A percentile compares a stretch with the other conserved stretches of the same genome.
Conservation (phyloP, 2,797 vertebrate species). For the Pangasius larnaudii region DNA sequence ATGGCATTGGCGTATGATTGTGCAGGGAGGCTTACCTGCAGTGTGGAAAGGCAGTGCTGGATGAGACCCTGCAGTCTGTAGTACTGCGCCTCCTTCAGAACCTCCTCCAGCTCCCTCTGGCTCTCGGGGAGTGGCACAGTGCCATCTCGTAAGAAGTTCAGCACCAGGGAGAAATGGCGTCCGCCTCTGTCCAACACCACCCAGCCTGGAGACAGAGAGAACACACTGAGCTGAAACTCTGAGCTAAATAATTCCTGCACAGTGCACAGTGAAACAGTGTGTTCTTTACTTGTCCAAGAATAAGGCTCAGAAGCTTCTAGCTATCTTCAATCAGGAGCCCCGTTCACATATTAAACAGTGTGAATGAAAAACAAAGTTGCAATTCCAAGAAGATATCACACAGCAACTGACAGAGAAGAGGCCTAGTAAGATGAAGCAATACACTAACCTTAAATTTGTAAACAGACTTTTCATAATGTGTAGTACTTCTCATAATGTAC, state of each 20-base stretch:
- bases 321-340: background rate
- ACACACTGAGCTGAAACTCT: background rate
- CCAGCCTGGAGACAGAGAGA: slow-evolving; percentile 76
- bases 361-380: background rate
- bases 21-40: slow-evolving; percentile 75
- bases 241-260: background rate
- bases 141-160: slow-evolving; percentile 90
- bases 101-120: slow-evolving; percentile 82
- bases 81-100: slow-evolving; percentile 86
- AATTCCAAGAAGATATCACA: background rate
- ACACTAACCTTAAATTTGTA: background rate
- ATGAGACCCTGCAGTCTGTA: slow-evolving; percentile 85
- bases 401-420: background rate
- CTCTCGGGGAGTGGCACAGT: slow-evolving; percentile 86
- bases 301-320: background rate
- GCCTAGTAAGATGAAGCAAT: background rate
- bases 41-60: slow-evolving; percentile 83
- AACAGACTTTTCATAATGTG: background rate
- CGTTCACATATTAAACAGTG: background rate
- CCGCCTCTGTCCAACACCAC: slow-evolving; percentile 86
- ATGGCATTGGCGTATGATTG: background rate
- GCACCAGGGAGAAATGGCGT: slow-evolving; percentile 83
- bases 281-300: background rate
- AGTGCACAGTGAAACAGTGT: too few relatives aligned
- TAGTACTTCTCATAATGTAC: background rate